Conservation (phyloP, 2,888 invertebrate species). For the Cephalotes varians region DNA sequence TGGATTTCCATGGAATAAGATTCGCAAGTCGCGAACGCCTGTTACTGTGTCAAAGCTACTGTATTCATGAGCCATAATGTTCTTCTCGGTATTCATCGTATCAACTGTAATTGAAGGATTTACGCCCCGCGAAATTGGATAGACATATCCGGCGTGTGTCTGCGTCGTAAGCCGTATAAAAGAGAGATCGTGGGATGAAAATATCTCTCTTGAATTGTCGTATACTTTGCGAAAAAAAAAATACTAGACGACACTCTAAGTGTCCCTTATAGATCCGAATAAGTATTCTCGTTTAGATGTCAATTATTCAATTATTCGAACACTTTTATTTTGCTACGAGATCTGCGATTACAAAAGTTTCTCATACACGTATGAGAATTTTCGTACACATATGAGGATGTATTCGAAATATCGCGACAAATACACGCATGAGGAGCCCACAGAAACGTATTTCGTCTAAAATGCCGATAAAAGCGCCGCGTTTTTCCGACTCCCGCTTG, state of each 20-base stretch:
- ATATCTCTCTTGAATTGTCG: not conserved
- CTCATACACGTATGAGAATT: not conserved
- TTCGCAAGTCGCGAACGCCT: constrained; percentile 13
- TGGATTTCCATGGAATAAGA: constrained; percentile 30
- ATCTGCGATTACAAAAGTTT: not conserved
- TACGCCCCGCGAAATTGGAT: constrained; percentile 46
- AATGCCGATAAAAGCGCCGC: constrained; percentile 41
- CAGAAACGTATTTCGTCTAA: constrained; percentile 24
- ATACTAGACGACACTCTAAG: not conserved
- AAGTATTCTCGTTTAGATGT: no score
- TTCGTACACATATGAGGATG: not conserved
- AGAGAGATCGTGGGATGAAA: not conserved
- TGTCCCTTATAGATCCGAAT: no score
- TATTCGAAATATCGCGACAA: not conserved
- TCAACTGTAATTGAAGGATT: constrained; percentile 54
- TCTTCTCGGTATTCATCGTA: constrained; percentile 20
- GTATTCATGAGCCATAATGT: constrained; percentile 9
- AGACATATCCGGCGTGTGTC: constrained; percentile 21
- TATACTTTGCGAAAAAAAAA: not conserved
- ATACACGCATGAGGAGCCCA: not conserved
- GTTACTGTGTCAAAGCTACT: constrained; percentile 25
- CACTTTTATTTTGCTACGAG: not conserved
- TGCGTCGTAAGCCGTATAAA: not conserved
- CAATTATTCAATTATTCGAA: not conserved
- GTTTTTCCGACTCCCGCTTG: constrained; percentile 31